These are phyloP conservation scores for Chymomyza costata DNA, from an alignment of 1,140 invertebrate genomes.

Conservation along the genomic window DNA sequence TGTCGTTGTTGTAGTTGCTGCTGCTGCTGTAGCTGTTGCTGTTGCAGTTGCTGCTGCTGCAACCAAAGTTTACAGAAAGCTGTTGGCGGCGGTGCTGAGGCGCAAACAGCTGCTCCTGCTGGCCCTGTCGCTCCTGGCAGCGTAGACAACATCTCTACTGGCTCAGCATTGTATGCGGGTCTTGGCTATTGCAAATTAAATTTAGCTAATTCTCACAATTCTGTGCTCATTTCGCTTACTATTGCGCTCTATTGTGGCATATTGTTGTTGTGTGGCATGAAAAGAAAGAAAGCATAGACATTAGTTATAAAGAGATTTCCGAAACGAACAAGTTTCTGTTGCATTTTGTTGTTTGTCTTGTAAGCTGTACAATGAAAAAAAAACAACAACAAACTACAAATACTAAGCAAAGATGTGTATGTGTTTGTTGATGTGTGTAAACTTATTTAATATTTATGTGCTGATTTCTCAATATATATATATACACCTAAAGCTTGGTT, in stretches of 20 bases:
- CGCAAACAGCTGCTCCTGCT: constrained; percentile 32
- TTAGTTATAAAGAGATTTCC: constrained; percentile 6
- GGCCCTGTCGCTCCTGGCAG: constrained; percentile 20
- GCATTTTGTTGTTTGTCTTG: too few relatives aligned
- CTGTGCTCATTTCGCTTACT: constrained; percentile 75
- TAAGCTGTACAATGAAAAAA: too few relatives aligned
- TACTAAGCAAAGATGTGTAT: constrained; percentile 23
- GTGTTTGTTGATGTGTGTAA: constrained; percentile 7
- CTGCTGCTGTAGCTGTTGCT: constrained; percentile 38
- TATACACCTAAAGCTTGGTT: too few relatives aligned
- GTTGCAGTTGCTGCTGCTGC: constrained; percentile 57
- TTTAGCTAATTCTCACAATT: constrained; percentile 75
- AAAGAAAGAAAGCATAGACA: constrained; percentile 21
- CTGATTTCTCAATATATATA: too few relatives aligned
- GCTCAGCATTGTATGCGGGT: constrained; percentile 31
- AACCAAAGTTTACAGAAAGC: constrained; percentile 73
- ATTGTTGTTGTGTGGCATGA: constrained; percentile 41
- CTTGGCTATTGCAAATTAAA: constrained; percentile 74
- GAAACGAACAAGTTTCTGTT: not conserved
- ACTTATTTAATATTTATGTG: too few relatives aligned
- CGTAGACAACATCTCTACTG: constrained; percentile 31
- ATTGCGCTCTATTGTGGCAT: constrained; percentile 72
- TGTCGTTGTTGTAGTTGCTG: constrained; percentile 37
- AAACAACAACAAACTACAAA: too few relatives aligned
- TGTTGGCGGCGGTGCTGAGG: constrained; percentile 59